Base-by-base conservation (phyloP, 2,113 vertebrate genomes). In the Tupaia tana region DNA sequence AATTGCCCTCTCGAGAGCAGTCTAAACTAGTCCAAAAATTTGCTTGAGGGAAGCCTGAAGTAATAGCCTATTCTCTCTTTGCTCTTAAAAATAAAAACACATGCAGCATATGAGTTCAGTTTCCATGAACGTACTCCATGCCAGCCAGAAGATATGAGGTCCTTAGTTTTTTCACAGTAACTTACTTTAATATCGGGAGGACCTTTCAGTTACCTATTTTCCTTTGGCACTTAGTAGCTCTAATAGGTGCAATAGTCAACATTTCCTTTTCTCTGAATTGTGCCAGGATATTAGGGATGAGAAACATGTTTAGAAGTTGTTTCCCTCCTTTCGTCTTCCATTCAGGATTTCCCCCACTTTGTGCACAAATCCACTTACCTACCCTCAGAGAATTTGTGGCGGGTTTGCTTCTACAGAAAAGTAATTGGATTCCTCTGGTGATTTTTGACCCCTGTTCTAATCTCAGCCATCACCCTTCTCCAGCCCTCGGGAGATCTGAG, bases 71-170 rank as follows among this genome's bases (percentile, higher is more conserved):
- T 56, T 85, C 93, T 81, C 25, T 27, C 34, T 94, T 95, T 81
- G n/a, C 61, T 95, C 92, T 92, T 58, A 78, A 92, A 95, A 95
- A 86, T 84, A 91, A 89, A 95, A 96, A 78, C 69, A 78, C 69
- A 81, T 8, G 8, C 43, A 43, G 31, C 27, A 43, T 22, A 10
- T 15, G 67, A 94, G 14, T 73, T 96, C 54, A 52, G 10, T 96
- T 82, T 63, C 75, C 16, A 2, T 59, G 56, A 64, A 85, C 0
- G 2, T 83, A 7, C 34, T n/a, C 9, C 10, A 66, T 71, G 34
- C 24, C 2, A 15, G 16, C 24, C 29, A 64, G 63, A 91, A 89
- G 52, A 87, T 8, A 77, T 0, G 11, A 75, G 71, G 27, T n/a
- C 67, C 64, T 95, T 71, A 9, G 10, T n/a, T 34, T 96, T 73